Base-by-base conservation (phyloP, 2,113 vertebrate genomes). In the Pollimyrus isidori region DNA sequence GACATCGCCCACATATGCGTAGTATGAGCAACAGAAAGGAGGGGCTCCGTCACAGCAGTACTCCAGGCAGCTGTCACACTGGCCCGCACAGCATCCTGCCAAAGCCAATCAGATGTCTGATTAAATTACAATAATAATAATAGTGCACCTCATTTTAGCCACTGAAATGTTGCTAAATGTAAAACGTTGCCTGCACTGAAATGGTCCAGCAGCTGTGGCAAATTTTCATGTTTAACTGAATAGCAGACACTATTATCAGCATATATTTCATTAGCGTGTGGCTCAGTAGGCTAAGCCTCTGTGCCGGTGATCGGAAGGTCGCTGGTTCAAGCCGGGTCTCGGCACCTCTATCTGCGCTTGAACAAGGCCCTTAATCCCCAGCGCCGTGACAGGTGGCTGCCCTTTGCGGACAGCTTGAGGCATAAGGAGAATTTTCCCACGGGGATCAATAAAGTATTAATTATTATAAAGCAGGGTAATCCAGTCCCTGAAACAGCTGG, bases 21-120 rank as follows among this genome's bases (percentile, higher is more conserved):
- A 98, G 95, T 99, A 99, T 1, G 97, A 98, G 91, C 98, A 98
- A 92, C 97, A 98, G 95, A 98, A 98, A 58, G 97, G 96, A 0
- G 97, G 92, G 23, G 94, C 95, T 58, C 97, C 97, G 90, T 97
- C 96, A 21, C 97, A 99, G 94, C 98, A 99, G 91, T 98, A 98
- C 90, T 97, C 96, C 13, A 95, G 91, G 90, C 97, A 98, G 92
- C 96, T 96, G 90, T 96, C 96, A 93, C 97, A 98, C 92, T 96
- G 95, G 89, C 96, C 96, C 87, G 96, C 92, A 30, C 95, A 94
- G 13, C 93, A 86, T 80, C 96, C 97, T 97, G 93, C 82, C 49
- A 89, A 82, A 86, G 26, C 48, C 21, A 87, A 58, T 87, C 89
- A 85, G 42, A 89, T 49, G 7, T 52, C 46, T 26, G 21, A 42